These are phyloP conservation scores for Microplitis deprimator DNA, from an alignment of 2,888 invertebrate genomes.

Conservation along the genomic window DNA sequence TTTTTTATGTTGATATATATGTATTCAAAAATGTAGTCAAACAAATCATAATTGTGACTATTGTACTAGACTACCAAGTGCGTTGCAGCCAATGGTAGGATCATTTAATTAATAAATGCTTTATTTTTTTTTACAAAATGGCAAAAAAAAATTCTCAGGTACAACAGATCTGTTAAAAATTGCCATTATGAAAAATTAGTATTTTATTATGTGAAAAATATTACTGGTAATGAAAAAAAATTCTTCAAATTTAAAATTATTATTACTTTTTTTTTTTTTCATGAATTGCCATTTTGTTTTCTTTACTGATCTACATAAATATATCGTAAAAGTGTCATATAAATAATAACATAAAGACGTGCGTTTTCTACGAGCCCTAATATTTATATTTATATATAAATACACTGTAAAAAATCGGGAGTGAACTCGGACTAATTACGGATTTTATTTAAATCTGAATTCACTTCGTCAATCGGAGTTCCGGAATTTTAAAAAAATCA, in stretches of 20 bases:
- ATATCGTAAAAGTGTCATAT: slow-evolving; percentile 51
- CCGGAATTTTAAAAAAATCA: no score
- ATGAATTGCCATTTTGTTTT: slow-evolving; percentile 45
- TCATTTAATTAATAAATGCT: neutral
- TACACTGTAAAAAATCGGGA: no score
- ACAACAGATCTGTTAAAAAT: neutral
- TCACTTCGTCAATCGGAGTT: no score
- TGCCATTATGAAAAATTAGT: neutral
- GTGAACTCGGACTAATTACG: no score
- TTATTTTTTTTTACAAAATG: neutral
- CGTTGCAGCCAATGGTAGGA: neutral
- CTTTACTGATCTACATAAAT: slow-evolving; percentile 53
- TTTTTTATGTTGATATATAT: neutral
- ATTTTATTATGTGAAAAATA: neutral
- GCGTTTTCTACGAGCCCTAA: slow-evolving; percentile 59
- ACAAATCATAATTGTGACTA: slow-evolving; percentile 1
- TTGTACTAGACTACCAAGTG: slow-evolving; percentile 9
- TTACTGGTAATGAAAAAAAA: neutral
- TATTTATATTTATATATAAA: neutral
- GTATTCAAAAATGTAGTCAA: neutral
- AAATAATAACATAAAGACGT: slow-evolving; percentile 55
- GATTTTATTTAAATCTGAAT: no score
- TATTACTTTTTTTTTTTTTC: neutral
- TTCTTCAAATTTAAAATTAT: neutral
- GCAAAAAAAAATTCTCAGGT: neutral